Evolutionary conservation across 2,888 invertebrate species (phyloP), one percentile per base, ranked within the genome.

Genomic region (Tetropium fuscum): DNA sequence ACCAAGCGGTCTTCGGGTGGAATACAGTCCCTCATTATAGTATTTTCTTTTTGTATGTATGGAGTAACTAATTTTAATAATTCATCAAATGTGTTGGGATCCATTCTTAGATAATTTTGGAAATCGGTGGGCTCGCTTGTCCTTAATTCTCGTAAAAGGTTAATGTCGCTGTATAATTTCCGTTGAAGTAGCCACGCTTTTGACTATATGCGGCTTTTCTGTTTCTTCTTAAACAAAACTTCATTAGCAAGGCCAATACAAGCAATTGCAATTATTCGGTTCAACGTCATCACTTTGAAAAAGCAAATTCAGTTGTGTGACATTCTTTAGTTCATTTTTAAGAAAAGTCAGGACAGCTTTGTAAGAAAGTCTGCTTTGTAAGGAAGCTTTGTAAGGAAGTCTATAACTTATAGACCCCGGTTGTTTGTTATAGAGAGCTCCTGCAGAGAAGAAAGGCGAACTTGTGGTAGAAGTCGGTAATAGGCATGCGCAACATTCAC

Each of bases 1-100:
- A 34, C 34, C 8, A 34, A 13, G 34, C 34, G 34, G 8, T 34
- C 11, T 13, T 13, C 34, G n/a, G 34, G 34, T 34, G 34, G 11
- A 34, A 34, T 34, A 34, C 34, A 10, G 5, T 34, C 27, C 34
- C 34, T 34, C 11, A 34, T 34, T 34, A 34, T 34, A 30, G 11
- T n/a, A 32, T 13, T 6, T 32, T 32, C 2, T 32, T 32, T 32
- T 32, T 32, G 13, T 32, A 32, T 32, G 13, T 32, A 32, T 32
- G 32, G 32, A 32, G 32, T 32, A 32, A 11, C 32, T 13, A 32
- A 11, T 6, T 32, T 32, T 11, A 32, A 13, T 6, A 32, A 32
- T 2, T 32, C 32, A 34, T 34, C 34, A 34, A 13, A 34, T 34
- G 13, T 34, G 1, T 6, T 34, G 13, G 34, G 7, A 7, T 15